Evolutionary conservation across 2,113 vertebrate species (phyloP), one percentile per base, ranked within the genome.

Genomic region (Glareola pratincola): DNA sequence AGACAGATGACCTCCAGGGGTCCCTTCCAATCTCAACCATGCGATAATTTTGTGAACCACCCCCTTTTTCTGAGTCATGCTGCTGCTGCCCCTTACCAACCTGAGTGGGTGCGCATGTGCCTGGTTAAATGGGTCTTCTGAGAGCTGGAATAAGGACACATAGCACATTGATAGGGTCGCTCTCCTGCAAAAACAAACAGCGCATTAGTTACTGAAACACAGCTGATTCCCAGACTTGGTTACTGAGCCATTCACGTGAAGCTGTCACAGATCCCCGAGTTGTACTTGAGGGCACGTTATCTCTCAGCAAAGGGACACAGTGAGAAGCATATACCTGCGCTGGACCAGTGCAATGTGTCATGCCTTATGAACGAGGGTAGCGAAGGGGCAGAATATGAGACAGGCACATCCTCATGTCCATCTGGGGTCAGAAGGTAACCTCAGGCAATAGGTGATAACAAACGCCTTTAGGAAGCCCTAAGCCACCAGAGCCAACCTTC

Each of bases 41-140:
- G 20, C 23, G 32, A 39, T n/a, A 60, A 48, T 4, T 12, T n/a
- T 57, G 47, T 39, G 19, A 66, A 37, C 73, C 85, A 48, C 26
- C 54, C 89, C 39, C 47, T 26, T 5, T 14, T n/a, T 68, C 77
- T 2, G 10, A 63, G 85, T 9, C 37, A 30, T 1, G 15, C 71
- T 37, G 66, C 75, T 62, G 68, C 22, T 4, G 4, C 69, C 43
- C 81, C 88, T 36, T 93, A 98, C 99, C 97, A 96, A 99, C 99
- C 99, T 95, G 99, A 99, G 97, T 99, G 99, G 41, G 99, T 99
- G 84, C 99, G 99, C 99, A 99, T 99, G 89, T 99, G 99, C 88
- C 99, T 97, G 36, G 99, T 99, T 96, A 99, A 98, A 94, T 99
- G 99, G 20, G 99, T 99, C 98, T 99, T 99, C 98, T 99, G 99